A percentile compares a stretch with the other conserved stretches of the same genome.
Conservation (phyloP, 2,113 vertebrate genomes). For the Turdus rufiventris region DNA sequence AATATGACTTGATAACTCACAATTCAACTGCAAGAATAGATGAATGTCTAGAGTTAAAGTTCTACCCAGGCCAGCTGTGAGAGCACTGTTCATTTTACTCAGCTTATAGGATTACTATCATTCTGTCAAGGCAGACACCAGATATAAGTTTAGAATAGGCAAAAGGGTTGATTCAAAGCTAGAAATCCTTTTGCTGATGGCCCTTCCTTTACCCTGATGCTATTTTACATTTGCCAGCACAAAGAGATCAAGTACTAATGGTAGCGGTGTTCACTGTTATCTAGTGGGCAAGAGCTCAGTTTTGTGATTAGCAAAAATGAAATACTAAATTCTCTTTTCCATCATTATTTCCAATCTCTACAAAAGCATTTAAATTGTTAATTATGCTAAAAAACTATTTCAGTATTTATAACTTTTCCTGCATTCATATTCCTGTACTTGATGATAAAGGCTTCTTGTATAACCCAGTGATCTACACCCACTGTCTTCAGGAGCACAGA, state of each 20-base stretch:
- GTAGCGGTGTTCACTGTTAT: background rate
- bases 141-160: background rate
- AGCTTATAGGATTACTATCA: background rate
- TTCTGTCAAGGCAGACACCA: background rate
- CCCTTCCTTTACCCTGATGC: background rate
- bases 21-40: background rate
- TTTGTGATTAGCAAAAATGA: background rate
- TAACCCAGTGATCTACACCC: background rate
- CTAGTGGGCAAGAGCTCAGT: background rate
- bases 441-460: constrained; percentile 12
- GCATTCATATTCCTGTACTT: background rate
- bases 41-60: background rate
- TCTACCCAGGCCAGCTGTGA: background rate
- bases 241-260: background rate
- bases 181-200: background rate
- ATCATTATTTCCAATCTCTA: background rate
- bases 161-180: background rate
- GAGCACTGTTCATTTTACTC: background rate
- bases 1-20: background rate
- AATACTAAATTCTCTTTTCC: background rate
- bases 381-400: constrained; percentile 29
- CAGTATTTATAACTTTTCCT: background rate
- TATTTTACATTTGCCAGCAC: background rate
- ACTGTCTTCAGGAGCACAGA: constrained; percentile 45
- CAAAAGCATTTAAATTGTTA: constrained; percentile 3